Base-by-base conservation (phyloP, 1,140 invertebrate species). In the Eriosoma lanigerum region DNA sequence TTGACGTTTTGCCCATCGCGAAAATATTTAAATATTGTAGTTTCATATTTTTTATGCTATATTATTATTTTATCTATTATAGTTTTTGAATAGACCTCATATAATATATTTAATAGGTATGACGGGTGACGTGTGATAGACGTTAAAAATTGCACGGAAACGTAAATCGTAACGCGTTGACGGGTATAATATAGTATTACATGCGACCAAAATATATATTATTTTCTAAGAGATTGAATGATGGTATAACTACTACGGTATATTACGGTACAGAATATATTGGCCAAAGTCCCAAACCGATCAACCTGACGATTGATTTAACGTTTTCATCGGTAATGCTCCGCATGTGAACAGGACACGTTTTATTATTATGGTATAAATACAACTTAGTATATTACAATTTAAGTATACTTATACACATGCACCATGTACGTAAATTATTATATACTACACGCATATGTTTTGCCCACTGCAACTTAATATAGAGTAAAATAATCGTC, bases 271-370 rank as follows among this genome's bases (percentile, higher is more conserved):
- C n/a, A n/a, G n/a, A n/a, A n/a, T 46, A 5, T 62, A 9, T 32
- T 58, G 54, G 73, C 32, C 15, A 5, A 32, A 46, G 29, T 76
- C 54, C 12, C 73, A 29, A 58, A 56, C 73, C 73, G 73, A 58
- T 76, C 44, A 54, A 58, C 5, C 54, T n/a, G 32, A 44, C 73
- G 73, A 60, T 58, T 76, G 73, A 76, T 76, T 76, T 76, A 58
- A n/a, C 29, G 68, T 24, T 15, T 62, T 24, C 26, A 62, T 12
- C 26, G 26, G 26, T 15, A 6, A 24, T 8, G 8, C 26, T 3
- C n/a, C 24, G 50, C 68, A 72, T 44, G 46, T 72, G 68, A 72
- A 72, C 44, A 21, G 38, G 3, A 44, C 15, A 8, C 13, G 17
- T 17, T 62, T 29, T 32, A 17, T 62, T 62, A 62, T 32, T 38